Conservation (phyloP, 2,113 vertebrate species). For the Elachura formosa region DNA sequence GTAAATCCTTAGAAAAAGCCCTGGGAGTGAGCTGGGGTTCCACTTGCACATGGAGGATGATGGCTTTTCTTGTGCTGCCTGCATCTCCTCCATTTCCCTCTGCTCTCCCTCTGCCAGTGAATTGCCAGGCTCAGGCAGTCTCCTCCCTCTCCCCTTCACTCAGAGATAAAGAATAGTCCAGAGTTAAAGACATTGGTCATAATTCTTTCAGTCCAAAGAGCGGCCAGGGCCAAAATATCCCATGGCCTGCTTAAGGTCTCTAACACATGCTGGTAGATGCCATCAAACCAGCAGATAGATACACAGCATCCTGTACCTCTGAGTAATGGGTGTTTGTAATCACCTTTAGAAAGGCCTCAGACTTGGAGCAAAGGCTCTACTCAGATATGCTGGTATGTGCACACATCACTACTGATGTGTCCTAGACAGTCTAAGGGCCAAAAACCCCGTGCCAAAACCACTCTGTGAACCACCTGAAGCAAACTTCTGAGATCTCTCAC, state of each 20-base stretch:
- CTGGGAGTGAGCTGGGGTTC: background rate
- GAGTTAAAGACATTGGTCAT: background rate
- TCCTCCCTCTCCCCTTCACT: background rate
- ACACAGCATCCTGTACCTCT: background rate
- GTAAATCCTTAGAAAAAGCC: background rate
- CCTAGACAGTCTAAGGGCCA: background rate
- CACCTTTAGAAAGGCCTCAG: background rate
- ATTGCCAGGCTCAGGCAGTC: background rate
- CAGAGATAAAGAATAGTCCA: background rate
- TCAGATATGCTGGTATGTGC: background rate
- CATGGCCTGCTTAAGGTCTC: background rate
- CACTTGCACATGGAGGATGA: too few species aligned
- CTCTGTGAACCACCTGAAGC: background rate
- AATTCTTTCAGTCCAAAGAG: background rate
- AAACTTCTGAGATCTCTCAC: background rate
- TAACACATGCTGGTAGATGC: accelerated
- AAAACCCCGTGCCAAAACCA: background rate
- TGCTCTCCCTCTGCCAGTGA: background rate
- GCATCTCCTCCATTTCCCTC: background rate
- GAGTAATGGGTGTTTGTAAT: background rate
- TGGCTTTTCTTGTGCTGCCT: background rate
- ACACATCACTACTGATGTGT: background rate
- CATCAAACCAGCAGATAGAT: background rate
- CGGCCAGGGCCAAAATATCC: background rate
- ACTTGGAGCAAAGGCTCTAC: background rate